These are phyloP conservation scores for Heliconius ethilla DNA, from an alignment of 2,888 invertebrate genomes.

Conservation along the genomic window DNA sequence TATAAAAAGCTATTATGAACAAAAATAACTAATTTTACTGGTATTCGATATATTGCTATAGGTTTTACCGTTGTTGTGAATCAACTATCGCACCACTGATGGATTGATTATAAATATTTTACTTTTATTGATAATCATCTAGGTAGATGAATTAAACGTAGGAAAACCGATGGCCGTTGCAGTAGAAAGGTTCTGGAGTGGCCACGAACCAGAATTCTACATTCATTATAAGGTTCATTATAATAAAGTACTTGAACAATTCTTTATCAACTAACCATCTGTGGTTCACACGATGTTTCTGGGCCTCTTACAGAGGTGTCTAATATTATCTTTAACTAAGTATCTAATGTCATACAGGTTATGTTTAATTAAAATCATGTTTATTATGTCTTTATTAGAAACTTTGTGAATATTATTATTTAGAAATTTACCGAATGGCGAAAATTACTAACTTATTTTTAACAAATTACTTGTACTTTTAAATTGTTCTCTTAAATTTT, in stretches of 20 bases:
- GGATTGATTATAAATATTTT: too few relatives aligned
- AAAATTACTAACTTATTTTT: too few relatives aligned
- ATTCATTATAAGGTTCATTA: not conserved
- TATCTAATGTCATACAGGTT: not conserved
- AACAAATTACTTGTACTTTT: too few relatives aligned
- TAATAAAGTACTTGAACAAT: not conserved
- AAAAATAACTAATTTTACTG: not conserved
- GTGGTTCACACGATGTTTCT: not conserved
- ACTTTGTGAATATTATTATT: not conserved
- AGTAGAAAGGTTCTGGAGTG: too few relatives aligned
- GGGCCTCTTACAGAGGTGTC: too few relatives aligned
- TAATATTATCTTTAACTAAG: not conserved
- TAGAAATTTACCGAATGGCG: too few relatives aligned
- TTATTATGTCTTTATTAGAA: not conserved
- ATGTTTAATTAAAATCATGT: conserved; percentile 5
- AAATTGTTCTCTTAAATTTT: too few relatives aligned
- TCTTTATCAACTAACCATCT: not conserved
- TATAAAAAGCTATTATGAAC: not conserved
- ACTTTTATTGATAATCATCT: too few relatives aligned
- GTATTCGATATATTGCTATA: not conserved
- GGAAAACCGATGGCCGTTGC: too few relatives aligned
- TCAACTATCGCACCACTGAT: not conserved
- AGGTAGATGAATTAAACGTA: too few relatives aligned
- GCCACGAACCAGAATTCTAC: too few relatives aligned
- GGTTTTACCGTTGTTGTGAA: not conserved